Base-by-base conservation (phyloP, 2,113 vertebrate species). In the Rhinogobius similis region DNA sequence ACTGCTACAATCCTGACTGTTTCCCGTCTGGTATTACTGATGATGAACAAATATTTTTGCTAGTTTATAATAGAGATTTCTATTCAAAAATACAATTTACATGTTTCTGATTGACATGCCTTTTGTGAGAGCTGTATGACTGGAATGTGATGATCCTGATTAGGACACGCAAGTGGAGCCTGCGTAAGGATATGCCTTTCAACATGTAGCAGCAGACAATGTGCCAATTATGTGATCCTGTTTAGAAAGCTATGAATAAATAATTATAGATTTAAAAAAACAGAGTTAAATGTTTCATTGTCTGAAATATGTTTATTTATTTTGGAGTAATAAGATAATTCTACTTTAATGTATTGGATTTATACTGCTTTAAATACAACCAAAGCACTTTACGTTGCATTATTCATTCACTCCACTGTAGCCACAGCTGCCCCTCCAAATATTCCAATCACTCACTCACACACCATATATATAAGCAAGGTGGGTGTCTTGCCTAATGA, bases 1-100 rank as follows among this genome's bases (percentile, higher is more conserved):
- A 63, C 27, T 12, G 27, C 46, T 73, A 63, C 68, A 82, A 52
- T 48, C 69, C 67, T 74, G 67, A 72, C 68, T 77, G 75, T 82
- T 78, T 88, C 46, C 55, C 16, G 24, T 61, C 68, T 32, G 64
- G 68, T 59, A 20, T 73, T 65, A 0, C 0, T 10, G 58, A 68
- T 67, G 67, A 79, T 5, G 1, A 77, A 73, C 76, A 74, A 70
- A 86, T 83, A 83, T 86, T 89, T 88, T 86, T 86, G 64, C 65
- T 74, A 81, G 61, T 58, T 10, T 27, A 59, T 48, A 23, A 70
- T 29, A 5, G 76, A 76, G 70, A 81, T 83, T 83, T 88, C 62
- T 84, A 79, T 65, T 70, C 67, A 78, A 39, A 55, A 39, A 68
- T 61, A 87, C 12, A 18, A 59, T 77, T 73, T 50, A 26, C 58